Base-by-base conservation (phyloP, 2,888 invertebrate species). In the Protula sp. region DNA sequence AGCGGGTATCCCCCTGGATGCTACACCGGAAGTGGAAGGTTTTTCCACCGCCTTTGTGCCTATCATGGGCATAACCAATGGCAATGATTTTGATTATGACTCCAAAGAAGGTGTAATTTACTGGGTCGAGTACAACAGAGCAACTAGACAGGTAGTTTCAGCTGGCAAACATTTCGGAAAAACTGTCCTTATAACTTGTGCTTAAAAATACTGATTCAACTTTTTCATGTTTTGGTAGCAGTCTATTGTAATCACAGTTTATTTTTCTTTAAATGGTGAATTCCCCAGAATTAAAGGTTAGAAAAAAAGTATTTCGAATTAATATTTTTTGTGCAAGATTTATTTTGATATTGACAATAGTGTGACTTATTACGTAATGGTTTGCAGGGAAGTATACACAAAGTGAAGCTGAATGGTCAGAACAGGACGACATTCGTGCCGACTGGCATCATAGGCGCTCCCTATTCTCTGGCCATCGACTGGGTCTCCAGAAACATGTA, bases 401-500 rank as follows among this genome's bases (percentile, higher is more conserved):
- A 30, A 24, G 47, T 55, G 26, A 4, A 55, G 19, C 55, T 72
- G 24, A 63, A 67, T 54, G 94, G 92, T 14, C 92, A 92, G 1
- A 91, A 92, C 72, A 87, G 87, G 72, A 88, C 89, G 0, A 88
- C 89, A 71, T 90, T 94, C 79, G 85, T 93, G 3, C 89, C 89
- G n/a, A 72, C 1, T 92, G 94, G 56, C 22, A 69, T 71, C 55
- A 58, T 94, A 5, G 94, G 95, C 0, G 89, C 93, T 0, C 92
- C 95, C 0, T 90, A 91, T 38, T 87, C 91, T 0, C 87, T 99
- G 47, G 95, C 97, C 0, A 91, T 95, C 74, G 98, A 99, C 79
- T 98, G 98, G 97, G 85, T 97, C 27, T 95, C 97, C 2, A 85
- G 94, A 58, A 99, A 98, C 82, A 81, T 99, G 38, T 97, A 90